phyloP scores from a whole-genome alignment of 37 sponge, comb jelly and placozoan genomes.

The Oscarella lobularis region DNA sequence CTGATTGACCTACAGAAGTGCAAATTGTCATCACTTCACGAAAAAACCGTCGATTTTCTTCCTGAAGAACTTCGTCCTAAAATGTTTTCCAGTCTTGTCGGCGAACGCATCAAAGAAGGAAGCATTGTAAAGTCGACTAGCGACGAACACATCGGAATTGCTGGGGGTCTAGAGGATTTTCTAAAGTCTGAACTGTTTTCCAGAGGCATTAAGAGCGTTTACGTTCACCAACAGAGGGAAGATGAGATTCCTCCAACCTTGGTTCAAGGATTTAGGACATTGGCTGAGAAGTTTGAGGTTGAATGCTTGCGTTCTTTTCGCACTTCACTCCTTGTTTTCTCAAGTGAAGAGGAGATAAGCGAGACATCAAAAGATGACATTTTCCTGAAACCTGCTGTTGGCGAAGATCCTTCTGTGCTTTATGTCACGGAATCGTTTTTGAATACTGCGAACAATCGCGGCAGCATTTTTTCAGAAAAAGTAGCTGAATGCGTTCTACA shows the following conservation, averaged over 20 bases:
- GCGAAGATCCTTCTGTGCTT: no score
- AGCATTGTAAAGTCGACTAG: no score
- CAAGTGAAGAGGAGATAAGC: no score
- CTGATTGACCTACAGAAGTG: neutral
- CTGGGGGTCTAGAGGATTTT: no score
- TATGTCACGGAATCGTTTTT: neutral
- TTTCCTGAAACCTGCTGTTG: no score
- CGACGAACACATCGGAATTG: no score
- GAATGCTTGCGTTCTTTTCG: neutral
- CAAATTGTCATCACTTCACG: neutral
- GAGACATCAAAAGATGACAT: no score
- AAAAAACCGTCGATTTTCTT: neutral
- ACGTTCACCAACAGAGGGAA: neutral
- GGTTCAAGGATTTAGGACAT: neutral
- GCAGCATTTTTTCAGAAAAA: neutral
- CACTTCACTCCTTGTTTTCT: no score
- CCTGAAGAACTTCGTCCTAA: neutral
- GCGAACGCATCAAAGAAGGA: no score
- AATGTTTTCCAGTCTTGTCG: neutral
- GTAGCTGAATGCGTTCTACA: no score
- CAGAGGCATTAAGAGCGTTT: neutral
- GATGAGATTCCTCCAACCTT: neutral
- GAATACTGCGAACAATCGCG: neutral
- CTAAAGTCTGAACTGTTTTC: no score
- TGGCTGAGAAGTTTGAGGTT: neutral